Evolutionary conservation across 2,113 vertebrate genomes (phyloP).

Genomic region (Vireo altiloquus): DNA sequence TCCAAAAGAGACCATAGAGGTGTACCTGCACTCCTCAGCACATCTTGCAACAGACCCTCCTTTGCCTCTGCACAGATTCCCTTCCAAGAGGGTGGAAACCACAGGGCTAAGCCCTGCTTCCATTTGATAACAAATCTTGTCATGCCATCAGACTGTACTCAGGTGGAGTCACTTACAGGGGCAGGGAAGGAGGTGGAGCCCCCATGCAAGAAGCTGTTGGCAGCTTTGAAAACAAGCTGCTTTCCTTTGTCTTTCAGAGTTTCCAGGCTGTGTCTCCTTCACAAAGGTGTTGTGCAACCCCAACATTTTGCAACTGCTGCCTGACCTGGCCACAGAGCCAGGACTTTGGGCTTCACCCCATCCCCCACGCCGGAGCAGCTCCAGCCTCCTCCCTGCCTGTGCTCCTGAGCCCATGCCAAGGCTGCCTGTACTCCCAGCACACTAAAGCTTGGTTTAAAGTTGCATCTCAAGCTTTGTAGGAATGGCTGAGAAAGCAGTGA

Average conservation of each 20-base stretch:
- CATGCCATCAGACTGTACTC: accelerated
- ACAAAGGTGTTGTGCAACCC: background rate
- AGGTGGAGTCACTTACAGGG: background rate
- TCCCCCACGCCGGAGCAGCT: accelerated
- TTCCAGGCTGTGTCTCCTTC: background rate
- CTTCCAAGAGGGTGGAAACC: background rate
- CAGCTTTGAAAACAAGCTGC: background rate
- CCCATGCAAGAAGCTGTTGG: background rate
- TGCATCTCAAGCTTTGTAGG: background rate
- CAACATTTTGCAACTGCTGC: background rate
- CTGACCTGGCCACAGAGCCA: background rate
- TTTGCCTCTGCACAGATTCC: background rate
- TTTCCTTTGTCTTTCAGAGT: background rate
- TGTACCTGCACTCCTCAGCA: background rate
- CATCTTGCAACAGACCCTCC: background rate
- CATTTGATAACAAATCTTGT: background rate
- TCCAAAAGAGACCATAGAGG: background rate
- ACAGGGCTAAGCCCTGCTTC: background rate
- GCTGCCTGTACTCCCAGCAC: background rate
- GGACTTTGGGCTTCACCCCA: background rate
- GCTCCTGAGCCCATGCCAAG: background rate
- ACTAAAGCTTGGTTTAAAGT: background rate
- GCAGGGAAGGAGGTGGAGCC: background rate
- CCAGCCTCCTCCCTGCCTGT: background rate
- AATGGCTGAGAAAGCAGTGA: background rate